Evolutionary conservation across 2,888 invertebrate species (phyloP).

Genomic region (Seira sanloemensis): DNA sequence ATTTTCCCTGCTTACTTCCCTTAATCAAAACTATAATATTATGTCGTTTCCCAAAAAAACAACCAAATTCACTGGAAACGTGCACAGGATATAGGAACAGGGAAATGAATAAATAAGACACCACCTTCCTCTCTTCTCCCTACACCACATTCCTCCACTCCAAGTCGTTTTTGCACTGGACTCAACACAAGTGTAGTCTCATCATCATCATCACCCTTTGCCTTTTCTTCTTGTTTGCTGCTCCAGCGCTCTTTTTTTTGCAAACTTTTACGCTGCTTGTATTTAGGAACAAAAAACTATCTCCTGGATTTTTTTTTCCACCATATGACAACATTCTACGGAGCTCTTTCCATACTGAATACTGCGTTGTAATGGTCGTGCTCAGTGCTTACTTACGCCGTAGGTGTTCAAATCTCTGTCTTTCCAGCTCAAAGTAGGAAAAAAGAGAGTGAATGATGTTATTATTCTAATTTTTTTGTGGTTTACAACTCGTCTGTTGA

Average conservation of each 20-base stretch:
- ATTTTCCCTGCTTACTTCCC: neutral
- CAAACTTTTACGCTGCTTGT: too few relatives aligned
- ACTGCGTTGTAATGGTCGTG: neutral
- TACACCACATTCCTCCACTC: slow-evolving; percentile 12
- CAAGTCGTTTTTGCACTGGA: neutral
- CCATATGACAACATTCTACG: neutral
- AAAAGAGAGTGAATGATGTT: neutral
- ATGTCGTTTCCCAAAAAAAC: neutral
- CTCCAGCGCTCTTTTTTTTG: too few relatives aligned
- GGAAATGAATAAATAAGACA: neutral
- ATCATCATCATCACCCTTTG: neutral
- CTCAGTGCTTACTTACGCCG: neutral
- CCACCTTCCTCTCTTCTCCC: neutral
- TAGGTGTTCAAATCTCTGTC: neutral
- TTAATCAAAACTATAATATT: neutral
- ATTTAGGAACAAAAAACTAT: neutral
- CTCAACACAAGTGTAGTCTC: too few relatives aligned
- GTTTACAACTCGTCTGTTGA: neutral
- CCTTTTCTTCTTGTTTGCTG: neutral
- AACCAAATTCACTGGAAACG: slow-evolving; percentile 2
- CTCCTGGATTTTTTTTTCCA: neutral
- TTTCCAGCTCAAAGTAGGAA: neutral
- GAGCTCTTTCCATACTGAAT: neutral
- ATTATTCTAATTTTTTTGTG: neutral
- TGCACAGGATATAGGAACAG: neutral